Base-by-base conservation (phyloP, 2,797 vertebrate genomes). In the Lindbergichthys nudifrons region DNA sequence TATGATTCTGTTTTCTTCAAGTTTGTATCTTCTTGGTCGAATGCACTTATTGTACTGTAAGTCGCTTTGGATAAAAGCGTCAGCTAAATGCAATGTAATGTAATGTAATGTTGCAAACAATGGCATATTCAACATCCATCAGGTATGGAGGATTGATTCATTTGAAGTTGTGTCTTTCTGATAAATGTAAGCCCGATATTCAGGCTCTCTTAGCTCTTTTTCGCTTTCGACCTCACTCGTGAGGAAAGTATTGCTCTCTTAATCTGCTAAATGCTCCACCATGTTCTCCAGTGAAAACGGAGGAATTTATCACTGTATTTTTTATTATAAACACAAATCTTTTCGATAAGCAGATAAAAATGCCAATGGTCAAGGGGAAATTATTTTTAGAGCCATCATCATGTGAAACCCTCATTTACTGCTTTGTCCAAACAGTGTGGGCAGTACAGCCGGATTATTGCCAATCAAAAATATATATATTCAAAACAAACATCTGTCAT, bases 401-500 rank as follows among this genome's bases (percentile, higher is more conserved):
- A 59, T 48, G 51, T 63, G 3, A 77, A 63, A 57, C 10, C 23
- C 11, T 46, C 2, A 8, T 70, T 75, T 30, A 16, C 21, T 45
- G 50, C 62, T 45, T 65, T 70, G 54, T 83, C 60, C 50, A 76
- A 85, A 82, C 61, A 75, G 65, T 82, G 54, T 80, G 18, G 60
- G 53, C 26, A 51, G 32, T 72, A 57, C 65, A 73, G 62, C 68
- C 76, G 57, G 64, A 89, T 68, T 61, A 81, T 66, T 4, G 42
- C 64, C 65, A 63, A 66, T 78, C 77, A 65, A 57, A 82, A 80
- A 54, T 51, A 53, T 4, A 79, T 78, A 64, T 81, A 79, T 87
- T 75, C 45, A 65, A 52, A 83, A 54, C 0, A 12, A 77, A 81
- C 79, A 91, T 88, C 68, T 11, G 0, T 88, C 78, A 85, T 56